These are phyloP conservation scores for Chrysolina haemoptera DNA, from an alignment of 2,888 invertebrate genomes.

Conservation along the genomic window DNA sequence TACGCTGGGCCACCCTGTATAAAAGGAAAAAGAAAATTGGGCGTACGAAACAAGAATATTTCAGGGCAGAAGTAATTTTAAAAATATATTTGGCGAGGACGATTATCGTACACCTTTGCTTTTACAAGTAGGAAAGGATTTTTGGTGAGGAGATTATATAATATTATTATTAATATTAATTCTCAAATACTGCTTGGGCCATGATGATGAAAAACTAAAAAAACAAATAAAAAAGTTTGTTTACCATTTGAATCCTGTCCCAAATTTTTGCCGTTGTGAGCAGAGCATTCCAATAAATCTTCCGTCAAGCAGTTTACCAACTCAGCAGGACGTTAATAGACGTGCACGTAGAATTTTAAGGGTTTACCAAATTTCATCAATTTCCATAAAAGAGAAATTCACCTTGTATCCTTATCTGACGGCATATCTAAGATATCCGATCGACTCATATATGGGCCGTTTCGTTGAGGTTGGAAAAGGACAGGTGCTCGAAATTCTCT, in stretches of 20 bases:
- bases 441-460: slow-evolving; percentile 38
- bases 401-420: slow-evolving; percentile 42
- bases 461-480: slow-evolving; percentile 42
- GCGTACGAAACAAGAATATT: too few relatives aligned
- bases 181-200: too few relatives aligned
- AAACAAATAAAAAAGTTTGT: too few relatives aligned
- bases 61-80: too few relatives aligned
- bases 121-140: too few relatives aligned
- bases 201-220: too few relatives aligned
- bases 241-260: neutral
- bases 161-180: too few relatives aligned
- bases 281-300: slow-evolving; percentile 36
- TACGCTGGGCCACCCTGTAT: too few relatives aligned
- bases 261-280: neutral
- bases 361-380: slow-evolving; percentile 37
- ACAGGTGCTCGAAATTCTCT: slow-evolving; percentile 46
- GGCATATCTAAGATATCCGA: slow-evolving; percentile 52
- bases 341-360: slow-evolving; percentile 42
- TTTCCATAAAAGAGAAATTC: slow-evolving; percentile 50
- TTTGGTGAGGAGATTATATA: too few relatives aligned
- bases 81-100: too few relatives aligned
- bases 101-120: too few relatives aligned
- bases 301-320: slow-evolving; percentile 33
- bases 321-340: slow-evolving; percentile 47
- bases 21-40: too few relatives aligned